These are phyloP conservation scores for Pantherophis guttatus DNA, from an alignment of 2,113 vertebrate genomes.

Conservation along the genomic window DNA sequence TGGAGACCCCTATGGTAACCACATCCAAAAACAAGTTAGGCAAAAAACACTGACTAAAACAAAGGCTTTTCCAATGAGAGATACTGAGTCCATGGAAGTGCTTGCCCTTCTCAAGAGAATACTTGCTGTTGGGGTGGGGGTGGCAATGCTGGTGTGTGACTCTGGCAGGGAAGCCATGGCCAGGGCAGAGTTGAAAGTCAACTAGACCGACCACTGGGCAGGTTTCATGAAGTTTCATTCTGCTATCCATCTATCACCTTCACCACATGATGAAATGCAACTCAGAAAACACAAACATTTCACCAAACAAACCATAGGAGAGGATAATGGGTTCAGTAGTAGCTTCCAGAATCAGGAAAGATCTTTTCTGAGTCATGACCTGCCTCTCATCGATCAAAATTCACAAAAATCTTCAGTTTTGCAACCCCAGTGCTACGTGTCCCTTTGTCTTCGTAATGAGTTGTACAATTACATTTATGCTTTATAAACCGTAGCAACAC, in stretches of 20 bases:
- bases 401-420: not conserved
- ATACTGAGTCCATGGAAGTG: rapidly evolving
- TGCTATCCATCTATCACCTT: not conserved
- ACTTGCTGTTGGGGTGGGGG: too few species aligned
- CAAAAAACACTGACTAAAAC: rapidly evolving
- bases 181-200: not conserved
- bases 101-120: not conserved
- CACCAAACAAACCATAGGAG: not conserved
- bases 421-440: not conserved
- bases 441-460: not conserved
- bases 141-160: not conserved
- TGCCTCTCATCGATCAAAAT: not conserved
- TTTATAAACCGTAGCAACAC: not conserved
- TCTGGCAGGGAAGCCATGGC: not conserved
- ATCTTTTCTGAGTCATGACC: not conserved
- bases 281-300: not conserved
- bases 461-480: too few species aligned
- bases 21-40: rapidly evolving
- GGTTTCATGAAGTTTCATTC: not conserved
- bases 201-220: not conserved
- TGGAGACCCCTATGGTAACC: not conserved
- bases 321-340: not conserved
- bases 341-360: not conserved
- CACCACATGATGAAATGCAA: not conserved
- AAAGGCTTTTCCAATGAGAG: not conserved